Evolutionary conservation across 2,888 invertebrate genomes (phyloP), one percentile per base, ranked within the genome.

Genomic region (Masnerella sp.): DNA sequence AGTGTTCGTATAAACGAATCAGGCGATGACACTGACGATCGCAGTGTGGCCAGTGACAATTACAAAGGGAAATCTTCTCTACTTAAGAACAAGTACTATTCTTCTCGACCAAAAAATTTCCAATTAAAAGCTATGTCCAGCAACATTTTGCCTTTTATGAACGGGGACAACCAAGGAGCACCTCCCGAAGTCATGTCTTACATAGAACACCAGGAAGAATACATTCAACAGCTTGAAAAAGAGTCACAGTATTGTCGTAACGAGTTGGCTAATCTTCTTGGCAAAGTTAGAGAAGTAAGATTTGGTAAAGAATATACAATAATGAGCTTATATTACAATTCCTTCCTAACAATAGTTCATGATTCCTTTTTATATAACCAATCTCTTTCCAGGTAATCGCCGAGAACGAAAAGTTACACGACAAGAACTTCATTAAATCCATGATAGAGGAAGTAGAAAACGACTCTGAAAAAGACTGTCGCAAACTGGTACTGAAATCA

Each of bases 221-320:
- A 96, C 82, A 95, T 96, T 49, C 94, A 95, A 75, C 95, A 96
- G 84, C 85, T 96, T 51, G 95, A 96, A 85, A 91, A 93, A 78
- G 95, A 96, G 88, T 95, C 95, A 32, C 93, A 93, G 81, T 95
- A 94, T 82, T 95, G 95, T 84, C 91, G 94, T 88, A 94, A 93
- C 51, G 95, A 95, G 85, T 87, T 96, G 5, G 91, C 93, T 76
- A 92, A 92, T 80, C 89, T 95, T 11, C 88, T 95, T 9, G 92
- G 92, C 0, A 95, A 95, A 89, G 95, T 96, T 2, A 94, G 94
- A 84, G 95, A 95, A 85, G 94, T 85, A 73, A 58, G 61, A 17
- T n/a, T n/a, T n/a, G n/a, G n/a, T n/a, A 15, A 42, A 18, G 8
- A 42, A n/a, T 12, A 2, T 9, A 1, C 14, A 42, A 42, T 18